Base-by-base conservation (phyloP, 2,113 vertebrate genomes). In the Sclerurus mexicanus region DNA sequence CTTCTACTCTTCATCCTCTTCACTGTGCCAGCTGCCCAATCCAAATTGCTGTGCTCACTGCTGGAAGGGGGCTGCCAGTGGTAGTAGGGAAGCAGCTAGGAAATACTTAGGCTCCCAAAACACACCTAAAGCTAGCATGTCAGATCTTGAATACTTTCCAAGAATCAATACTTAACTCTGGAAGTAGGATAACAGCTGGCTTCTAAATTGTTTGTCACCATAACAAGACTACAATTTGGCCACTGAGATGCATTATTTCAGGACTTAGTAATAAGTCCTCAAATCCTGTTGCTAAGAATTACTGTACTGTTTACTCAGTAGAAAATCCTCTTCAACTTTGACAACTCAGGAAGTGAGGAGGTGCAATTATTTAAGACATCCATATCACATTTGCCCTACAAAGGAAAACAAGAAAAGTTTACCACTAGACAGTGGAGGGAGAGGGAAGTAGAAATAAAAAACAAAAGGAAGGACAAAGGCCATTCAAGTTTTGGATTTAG, bases 321-420 rank as follows among this genome's bases (percentile, higher is more conserved):
- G 73, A 87, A 96, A 93, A 90, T 58, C 37, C 55, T 89, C 66
- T 56, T 89, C 58, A 95, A 86, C 42, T 94, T 6, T 55, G 85
- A 94, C 50, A 96, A 40, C 67, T 93, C 78, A 55, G 66, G 46
- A 93, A 95, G 28, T 22, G 56, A 91, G 60, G 23, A 89, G 53
- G 33, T 85, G 39, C 46, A 92, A 83, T 76, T 85, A 83, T 13
- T 82, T 87, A 93, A 71, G 35, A 77, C 33, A 89, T 63, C 50
- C 37, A 6, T 46, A 90, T 25, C 50, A 71, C 55, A 78, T 56
- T 55, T 92, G 46, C 40, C 60, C 53, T 59, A 89, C 56, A 93
- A 87, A 93, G 47, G 71, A 71, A 88, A 87, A 85, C 59, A 58
- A 73, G n/a, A 82, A 60, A 85, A 77, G 62, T 21, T 59, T 77